These are phyloP conservation scores for Hybognathus amarus DNA, from an alignment of 2,797 vertebrate species.

Conservation along the genomic window DNA sequence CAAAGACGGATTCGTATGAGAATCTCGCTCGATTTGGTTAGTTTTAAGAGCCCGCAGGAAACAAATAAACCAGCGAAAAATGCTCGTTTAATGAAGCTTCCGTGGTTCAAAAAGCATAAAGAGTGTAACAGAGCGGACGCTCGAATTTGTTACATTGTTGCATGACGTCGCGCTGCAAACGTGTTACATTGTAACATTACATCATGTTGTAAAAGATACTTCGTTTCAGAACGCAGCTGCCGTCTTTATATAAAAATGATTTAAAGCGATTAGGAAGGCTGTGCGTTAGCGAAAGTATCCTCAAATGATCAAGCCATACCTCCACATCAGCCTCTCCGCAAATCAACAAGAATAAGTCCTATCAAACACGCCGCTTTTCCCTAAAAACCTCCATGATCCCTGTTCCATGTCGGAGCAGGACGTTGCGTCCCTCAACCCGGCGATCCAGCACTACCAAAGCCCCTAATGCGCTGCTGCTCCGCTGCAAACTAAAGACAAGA, in stretches of 20 bases:
- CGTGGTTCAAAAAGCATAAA: neutral
- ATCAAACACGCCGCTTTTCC: neutral
- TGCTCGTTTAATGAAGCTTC: conserved; percentile 36
- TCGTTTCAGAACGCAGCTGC: conserved; percentile 82
- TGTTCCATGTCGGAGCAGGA: conserved; percentile 43
- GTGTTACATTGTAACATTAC: conserved; percentile 26
- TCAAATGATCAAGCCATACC: conserved; percentile 47
- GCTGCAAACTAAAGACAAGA: conserved; percentile 51
- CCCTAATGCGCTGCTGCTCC: conserved; percentile 41
- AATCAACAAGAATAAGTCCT: conserved; percentile 13
- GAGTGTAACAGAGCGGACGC: neutral
- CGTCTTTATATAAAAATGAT: conserved; percentile 88
- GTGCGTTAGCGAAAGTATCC: conserved; percentile 25
- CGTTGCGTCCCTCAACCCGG: conserved; percentile 52
- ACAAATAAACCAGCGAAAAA: neutral
- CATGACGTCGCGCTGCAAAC: conserved; percentile 1
- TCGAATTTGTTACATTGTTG: neutral
- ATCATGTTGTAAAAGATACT: conserved; percentile 34
- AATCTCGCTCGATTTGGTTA: neutral
- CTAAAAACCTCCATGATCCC: conserved; percentile 31
- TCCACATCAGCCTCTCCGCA: conserved; percentile 12
- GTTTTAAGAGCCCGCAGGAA: neutral
- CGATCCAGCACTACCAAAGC: conserved; percentile 47
- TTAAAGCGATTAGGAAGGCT: conserved; percentile 40
- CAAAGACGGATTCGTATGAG: neutral